Conservation (phyloP, 1,140 invertebrate species). For the Coenobita brevimanus region DNA sequence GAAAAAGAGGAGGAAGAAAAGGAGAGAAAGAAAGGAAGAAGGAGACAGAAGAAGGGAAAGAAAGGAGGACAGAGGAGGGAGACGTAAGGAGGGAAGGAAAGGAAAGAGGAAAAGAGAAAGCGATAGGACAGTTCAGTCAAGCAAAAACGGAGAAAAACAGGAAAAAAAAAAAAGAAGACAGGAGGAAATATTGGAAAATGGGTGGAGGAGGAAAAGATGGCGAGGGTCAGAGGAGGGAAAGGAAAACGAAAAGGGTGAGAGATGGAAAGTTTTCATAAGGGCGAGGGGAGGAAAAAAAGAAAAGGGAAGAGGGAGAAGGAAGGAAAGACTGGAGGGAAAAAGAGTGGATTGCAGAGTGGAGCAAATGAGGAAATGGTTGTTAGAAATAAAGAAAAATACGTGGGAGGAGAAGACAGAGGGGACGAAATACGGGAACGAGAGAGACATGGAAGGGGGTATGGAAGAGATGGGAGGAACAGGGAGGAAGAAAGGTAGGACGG, state of each 20-base stretch:
- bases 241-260: too few species aligned
- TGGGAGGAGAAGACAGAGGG: too few species aligned
- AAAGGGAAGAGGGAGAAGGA: neutral
- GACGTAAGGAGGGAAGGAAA: neutral
- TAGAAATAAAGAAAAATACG: too few species aligned
- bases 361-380: neutral
- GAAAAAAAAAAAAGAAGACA: neutral
- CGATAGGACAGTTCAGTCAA: neutral
- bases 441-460: too few species aligned
- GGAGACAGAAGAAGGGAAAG: neutral
- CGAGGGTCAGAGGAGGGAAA: too few species aligned
- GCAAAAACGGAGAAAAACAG: neutral
- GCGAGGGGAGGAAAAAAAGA: neutral
- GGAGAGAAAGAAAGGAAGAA: neutral
- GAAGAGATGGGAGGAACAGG: too few species aligned
- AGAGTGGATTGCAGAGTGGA: neutral
- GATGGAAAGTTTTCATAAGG: neutral
- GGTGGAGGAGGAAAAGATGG: too few species aligned
- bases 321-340: neutral
- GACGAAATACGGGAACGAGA: too few species aligned
- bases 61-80: neutral
- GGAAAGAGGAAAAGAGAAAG: neutral
- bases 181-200: too few species aligned
- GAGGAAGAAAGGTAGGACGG: too few species aligned
- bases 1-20: neutral